A percentile compares a stretch with the other conserved stretches of the same genome.
Evolutionary conservation across 2,888 invertebrate species (phyloP).

Genomic region (Zhengitettix transpicula): DNA sequence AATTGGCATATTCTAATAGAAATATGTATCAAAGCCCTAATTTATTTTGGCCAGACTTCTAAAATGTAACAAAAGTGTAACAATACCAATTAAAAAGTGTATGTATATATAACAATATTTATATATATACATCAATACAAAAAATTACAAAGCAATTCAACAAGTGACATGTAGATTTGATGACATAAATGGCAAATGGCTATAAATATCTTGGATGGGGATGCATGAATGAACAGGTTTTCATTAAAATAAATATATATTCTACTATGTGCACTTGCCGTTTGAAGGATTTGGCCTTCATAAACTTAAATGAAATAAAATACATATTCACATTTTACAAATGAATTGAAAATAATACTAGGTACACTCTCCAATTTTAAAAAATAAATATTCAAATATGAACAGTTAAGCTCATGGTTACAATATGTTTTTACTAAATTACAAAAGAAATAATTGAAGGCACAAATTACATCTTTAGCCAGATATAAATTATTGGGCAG

Average conservation of each 20-base stretch:
- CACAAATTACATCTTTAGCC: background rate
- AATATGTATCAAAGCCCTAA: constrained; percentile 4
- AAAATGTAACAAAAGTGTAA: constrained; percentile 7
- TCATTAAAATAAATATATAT: constrained; percentile 1
- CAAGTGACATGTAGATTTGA: background rate
- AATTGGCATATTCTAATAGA: constrained; percentile 1
- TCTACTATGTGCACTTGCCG: constrained; percentile 2
- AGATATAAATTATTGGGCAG: background rate
- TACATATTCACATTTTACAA: background rate
- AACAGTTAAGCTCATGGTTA: background rate
- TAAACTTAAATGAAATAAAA: background rate
- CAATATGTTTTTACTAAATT: background rate
- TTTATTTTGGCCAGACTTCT: constrained; percentile 4
- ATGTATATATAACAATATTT: background rate
- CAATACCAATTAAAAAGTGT: background rate
- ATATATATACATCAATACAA: background rate
- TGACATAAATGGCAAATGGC: constrained; percentile 2
- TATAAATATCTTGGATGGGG: background rate
- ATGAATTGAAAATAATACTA: background rate
- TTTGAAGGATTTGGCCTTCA: constrained; percentile 1
- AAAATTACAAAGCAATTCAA: constrained; percentile 1
- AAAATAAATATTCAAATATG: background rate
- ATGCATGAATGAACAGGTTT: too few species aligned
- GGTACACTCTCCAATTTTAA: background rate
- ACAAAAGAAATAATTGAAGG: background rate